Base-by-base conservation (phyloP, 1,140 invertebrate species). In the Lineus longissimus region DNA sequence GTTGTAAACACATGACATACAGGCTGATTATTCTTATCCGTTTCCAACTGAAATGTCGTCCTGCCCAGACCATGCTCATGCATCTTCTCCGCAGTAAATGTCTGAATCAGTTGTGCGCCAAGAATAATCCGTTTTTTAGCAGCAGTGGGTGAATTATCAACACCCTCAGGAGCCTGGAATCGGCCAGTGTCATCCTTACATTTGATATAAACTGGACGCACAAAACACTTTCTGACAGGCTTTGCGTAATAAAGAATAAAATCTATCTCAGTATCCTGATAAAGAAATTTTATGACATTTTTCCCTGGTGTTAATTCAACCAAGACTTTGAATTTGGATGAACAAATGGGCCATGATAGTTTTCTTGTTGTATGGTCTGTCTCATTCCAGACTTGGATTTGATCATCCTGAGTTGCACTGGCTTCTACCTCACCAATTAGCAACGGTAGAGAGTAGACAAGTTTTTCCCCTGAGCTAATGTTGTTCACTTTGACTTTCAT, bases 71-170 rank as follows among this genome's bases (percentile, higher is more conserved):
- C 90, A 59, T 89, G 87, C 75, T 94, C 91, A 61, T 86, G 84
- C n/a, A 97, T 79, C 75, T 94, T 95, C 77, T 95, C 92, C 0
- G 92, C 91, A 65, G 90, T 91, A 65, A 96, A 83, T 63, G 88
- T 88, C 81, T 97, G 94, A 51, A 95, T 86, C 30, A 96, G 80
- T 72, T 90, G 87, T 13, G 90, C 86, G 36, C 89, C 91, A 19
- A 94, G 77, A 60, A 86, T 86, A 72, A 96, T 93, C 68, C 90
- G 85, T 4, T 86, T 84, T 65, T 87, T 88, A 7, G 91, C 92
- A 79, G 86, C 88, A 73, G 89, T 86, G n/a, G 87, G 82, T 2
- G 87, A 87, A 73, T 87, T 87, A 67, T 90, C 86, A 66, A 88
- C 83, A 11, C 84, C 82, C n/a, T 81, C 73, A 1, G 90, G 89